Conservation (phyloP, 30 jellyfish, hydroid and myxozoan species). For the Aurelia coerulea region DNA sequence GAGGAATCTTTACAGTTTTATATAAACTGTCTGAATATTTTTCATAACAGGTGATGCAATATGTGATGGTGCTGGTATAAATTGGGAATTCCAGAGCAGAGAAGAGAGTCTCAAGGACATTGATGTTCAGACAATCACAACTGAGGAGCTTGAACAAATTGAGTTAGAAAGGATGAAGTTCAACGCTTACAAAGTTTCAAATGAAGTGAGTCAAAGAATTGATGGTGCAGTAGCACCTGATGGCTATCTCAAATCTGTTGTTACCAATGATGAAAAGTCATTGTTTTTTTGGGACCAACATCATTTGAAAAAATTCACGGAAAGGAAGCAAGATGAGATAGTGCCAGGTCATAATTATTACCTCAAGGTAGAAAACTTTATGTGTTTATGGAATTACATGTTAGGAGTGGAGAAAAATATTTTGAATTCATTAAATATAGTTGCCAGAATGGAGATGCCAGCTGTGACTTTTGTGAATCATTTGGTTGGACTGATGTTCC, state of each 20-base stretch:
- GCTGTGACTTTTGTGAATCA: background rate
- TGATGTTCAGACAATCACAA: background rate
- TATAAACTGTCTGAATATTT: too few species aligned
- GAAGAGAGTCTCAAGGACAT: background rate
- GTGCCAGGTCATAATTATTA: slow-evolving; percentile 1
- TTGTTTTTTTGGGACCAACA: background rate
- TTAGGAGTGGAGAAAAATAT: background rate
- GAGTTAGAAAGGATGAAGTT: slow-evolving; percentile 4
- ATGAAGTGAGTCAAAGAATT: background rate
- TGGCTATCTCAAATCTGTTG: background rate
- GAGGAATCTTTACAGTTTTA: too few species aligned
- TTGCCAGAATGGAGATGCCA: background rate
- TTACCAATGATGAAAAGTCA: background rate
- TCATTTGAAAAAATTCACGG: background rate
- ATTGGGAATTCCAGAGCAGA: background rate
- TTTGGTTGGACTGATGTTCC: too few species aligned
- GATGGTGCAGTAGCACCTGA: slow-evolving; percentile 2
- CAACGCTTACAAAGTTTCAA: background rate
- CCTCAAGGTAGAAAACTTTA: background rate
- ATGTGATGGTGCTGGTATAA: slow-evolving; percentile 7
- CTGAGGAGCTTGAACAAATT: background rate
- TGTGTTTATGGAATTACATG: background rate
- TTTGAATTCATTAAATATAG: background rate
- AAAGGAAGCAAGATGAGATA: background rate
- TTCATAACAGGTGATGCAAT: slow-evolving; percentile 1